These are phyloP conservation scores for Brenthis daphne DNA, from an alignment of 2,888 invertebrate genomes.

Conservation along the genomic window DNA sequence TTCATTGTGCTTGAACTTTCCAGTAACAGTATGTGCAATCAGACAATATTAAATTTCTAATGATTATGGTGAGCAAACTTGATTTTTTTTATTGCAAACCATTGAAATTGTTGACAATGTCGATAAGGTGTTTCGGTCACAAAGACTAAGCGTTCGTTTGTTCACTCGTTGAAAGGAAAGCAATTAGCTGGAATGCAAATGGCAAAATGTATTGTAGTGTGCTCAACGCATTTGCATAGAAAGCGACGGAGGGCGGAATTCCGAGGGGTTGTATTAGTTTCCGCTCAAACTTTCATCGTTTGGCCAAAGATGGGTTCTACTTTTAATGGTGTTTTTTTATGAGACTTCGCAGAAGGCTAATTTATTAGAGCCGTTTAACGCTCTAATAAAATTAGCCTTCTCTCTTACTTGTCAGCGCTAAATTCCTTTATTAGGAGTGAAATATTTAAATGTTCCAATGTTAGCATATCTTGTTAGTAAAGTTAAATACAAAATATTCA, in stretches of 20 bases:
- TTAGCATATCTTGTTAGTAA: no score
- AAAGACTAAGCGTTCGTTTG: conserved; percentile 63
- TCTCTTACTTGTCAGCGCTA: conserved; percentile 23
- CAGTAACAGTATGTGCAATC: no score
- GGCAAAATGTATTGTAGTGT: conserved; percentile 71
- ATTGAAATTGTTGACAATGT: conserved; percentile 27
- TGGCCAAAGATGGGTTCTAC: conserved; percentile 7
- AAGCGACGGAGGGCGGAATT: conserved; percentile 60
- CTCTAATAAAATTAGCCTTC: conserved; percentile 22
- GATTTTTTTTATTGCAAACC: no score
- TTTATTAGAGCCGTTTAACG: no score
- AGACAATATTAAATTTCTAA: no score
- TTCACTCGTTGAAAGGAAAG: conserved; percentile 67
- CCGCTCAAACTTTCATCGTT: conserved; percentile 53
- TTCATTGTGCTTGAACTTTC: no score
- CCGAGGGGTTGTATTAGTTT: conserved; percentile 57
- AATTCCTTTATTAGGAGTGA: conserved; percentile 6
- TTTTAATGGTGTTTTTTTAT: conserved; percentile 22
- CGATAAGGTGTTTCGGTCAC: conserved; percentile 57
- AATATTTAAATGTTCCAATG: not conserved
- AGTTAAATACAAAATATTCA: no score
- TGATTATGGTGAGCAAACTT: no score
- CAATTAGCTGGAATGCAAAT: conserved; percentile 77
- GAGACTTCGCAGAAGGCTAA: conserved; percentile 9
- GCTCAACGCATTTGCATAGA: conserved; percentile 70